These are phyloP conservation scores for Hemicordylus capensis DNA, from an alignment of 2,113 vertebrate species.

Conservation along the genomic window DNA sequence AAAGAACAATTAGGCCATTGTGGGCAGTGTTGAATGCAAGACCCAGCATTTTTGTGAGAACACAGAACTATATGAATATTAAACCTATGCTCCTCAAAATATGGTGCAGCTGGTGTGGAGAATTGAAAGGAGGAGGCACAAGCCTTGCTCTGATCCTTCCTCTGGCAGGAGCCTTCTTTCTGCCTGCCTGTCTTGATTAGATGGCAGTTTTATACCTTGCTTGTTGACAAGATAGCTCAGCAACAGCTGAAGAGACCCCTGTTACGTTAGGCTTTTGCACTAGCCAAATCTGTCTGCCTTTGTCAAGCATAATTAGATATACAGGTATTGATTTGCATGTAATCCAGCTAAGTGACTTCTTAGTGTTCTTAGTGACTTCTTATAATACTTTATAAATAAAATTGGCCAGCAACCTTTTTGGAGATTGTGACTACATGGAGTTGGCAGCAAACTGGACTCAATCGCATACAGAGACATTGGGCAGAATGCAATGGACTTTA, in stretches of 20 bases:
- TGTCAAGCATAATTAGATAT: not conserved
- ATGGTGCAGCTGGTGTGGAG: not conserved
- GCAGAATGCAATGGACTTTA: not conserved
- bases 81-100: not conserved
- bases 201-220: not conserved
- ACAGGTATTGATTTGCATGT: not conserved
- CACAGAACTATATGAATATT: not conserved
- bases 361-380: not conserved
- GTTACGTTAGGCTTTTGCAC: too few relatives aligned
- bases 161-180: not conserved
- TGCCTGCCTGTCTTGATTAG: not conserved
- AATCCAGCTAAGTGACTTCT: not conserved
- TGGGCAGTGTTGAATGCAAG: not conserved
- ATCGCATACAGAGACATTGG: not conserved
- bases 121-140: not conserved
- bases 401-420: not conserved
- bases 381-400: not conserved
- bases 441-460: not conserved
- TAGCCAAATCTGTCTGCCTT: not conserved
- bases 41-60: not conserved
- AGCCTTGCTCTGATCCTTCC: not conserved
- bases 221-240: not conserved
- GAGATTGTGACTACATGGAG: not conserved
- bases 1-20: not conserved
- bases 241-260: not conserved